Evolutionary conservation across 2,797 vertebrate genomes (phyloP), one percentile per base, ranked within the genome.

Genomic region (Myripristis murdjan): DNA sequence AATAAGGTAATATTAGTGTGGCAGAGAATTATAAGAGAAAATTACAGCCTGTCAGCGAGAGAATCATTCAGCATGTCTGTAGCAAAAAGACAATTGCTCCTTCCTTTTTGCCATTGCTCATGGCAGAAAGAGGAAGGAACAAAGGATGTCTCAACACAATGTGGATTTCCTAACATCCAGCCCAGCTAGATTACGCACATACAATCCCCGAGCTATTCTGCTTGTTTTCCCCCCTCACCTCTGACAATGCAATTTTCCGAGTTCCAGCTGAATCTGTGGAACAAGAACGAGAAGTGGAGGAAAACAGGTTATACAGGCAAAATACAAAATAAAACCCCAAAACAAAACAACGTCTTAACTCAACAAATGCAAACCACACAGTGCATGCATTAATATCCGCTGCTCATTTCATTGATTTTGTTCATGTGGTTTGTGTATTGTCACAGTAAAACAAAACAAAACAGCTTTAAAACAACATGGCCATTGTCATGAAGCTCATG

Each of bases 211-310:
- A 31, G 28, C 4, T 4, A 41, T 24, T 41, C 4, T 10, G 15
- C 48, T 6, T 35, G 55, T 52, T 73, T n/a, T n/a, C n/a, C n/a
- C n/a, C n/a, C n/a, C 87, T 92, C 77, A 95, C 95, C 89, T 95
- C 94, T 0, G 77, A 24, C 8, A 84, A 64, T 37, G 75, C 73
- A 85, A 91, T 85, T 88, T 90, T 94, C 61, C 76, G 75, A 47
- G 79, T 24, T 55, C 82, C 94, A 43, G 85, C 11, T 0, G 79
- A 76, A 84, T 90, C 94, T 95, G 67, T 28, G 37, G 14, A 33
- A 47, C 9, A 9, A 20, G 10, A 72, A 20, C 11, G 14, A 62
- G 31, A 51, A 74, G 24, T 0, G 1, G 5, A 24, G 23, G 14
- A 60, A 63, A 57, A 46, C 0, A 46, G 11, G 6, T 70, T 73